phyloP scores from a whole-genome alignment of 2,888 invertebrate genomes.

The Drosophila kuntzei region DNA sequence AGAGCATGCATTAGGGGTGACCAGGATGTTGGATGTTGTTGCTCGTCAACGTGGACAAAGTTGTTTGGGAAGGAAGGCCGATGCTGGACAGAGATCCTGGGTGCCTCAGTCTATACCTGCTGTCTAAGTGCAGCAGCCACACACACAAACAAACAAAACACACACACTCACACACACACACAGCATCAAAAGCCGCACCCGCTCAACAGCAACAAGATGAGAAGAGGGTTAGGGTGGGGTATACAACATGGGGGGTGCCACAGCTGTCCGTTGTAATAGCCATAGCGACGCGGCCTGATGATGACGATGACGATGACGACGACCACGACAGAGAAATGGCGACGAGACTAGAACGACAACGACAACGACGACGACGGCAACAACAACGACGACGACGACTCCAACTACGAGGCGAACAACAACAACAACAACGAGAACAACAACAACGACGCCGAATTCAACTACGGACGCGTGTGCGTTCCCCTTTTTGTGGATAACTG shows the following conservation, averaged over 20 bases:
- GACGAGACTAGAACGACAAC: conserved; percentile 55
- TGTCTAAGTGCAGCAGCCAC: conserved; percentile 73
- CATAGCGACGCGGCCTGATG: conserved; percentile 56
- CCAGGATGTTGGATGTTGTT: conserved; percentile 62
- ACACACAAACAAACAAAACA: conserved; percentile 43
- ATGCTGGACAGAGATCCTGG: conserved; percentile 40
- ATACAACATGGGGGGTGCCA: conserved; percentile 43
- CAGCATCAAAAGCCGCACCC: conserved; percentile 80
- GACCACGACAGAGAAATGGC: conserved; percentile 51
- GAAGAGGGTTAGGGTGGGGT: neutral
- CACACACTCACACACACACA: conserved; percentile 14
- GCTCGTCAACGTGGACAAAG: conserved; percentile 66
- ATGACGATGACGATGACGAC: conserved; percentile 43
- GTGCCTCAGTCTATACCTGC: conserved; percentile 59
- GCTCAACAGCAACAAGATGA: conserved; percentile 51
- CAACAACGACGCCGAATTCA: conserved; percentile 65
- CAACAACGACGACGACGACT: conserved; percentile 53
- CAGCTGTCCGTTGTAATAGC: conserved; percentile 62
- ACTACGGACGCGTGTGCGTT: conserved; percentile 73
- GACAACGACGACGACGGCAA: conserved; percentile 50
- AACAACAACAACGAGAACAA: conserved; percentile 19
- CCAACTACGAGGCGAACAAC: conserved; percentile 39
- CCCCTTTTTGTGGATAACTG: conserved; percentile 27
- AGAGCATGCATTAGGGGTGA: conserved; percentile 65
- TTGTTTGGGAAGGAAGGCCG: conserved; percentile 46